A percentile compares a stretch with the other conserved stretches of the same genome.
Evolutionary conservation across 2,888 invertebrate species (phyloP).

Genomic region (Heliconius ethilla): DNA sequence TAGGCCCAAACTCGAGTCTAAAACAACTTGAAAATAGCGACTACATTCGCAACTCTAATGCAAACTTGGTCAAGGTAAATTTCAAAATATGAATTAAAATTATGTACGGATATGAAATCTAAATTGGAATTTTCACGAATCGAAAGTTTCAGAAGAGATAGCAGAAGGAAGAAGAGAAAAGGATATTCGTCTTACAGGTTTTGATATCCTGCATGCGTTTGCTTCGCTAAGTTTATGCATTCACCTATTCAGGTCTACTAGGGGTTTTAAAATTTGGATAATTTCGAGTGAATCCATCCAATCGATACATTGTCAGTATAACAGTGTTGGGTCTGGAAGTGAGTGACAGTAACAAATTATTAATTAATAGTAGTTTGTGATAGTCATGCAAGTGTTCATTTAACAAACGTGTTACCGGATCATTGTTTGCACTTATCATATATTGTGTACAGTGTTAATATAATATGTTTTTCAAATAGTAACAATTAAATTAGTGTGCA

Average conservation of each 20-base stretch:
- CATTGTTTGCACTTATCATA: constrained; percentile 44
- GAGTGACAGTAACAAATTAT: constrained; percentile 39
- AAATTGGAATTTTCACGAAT: constrained; percentile 80
- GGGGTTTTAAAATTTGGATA: constrained; percentile 36
- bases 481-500: constrained; percentile 34
- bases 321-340: constrained; percentile 37
- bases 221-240: constrained; percentile 64
- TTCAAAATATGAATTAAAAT: constrained; percentile 74
- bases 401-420: constrained; percentile 63
- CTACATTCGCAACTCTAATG: constrained; percentile 80
- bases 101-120: constrained; percentile 76
- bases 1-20: constrained; percentile 74
- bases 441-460: constrained; percentile 35
- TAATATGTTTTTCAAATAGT: constrained; percentile 36
- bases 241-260: constrained; percentile 58
- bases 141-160: constrained; percentile 64
- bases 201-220: constrained; percentile 70
- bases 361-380: constrained; percentile 57
- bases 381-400: constrained; percentile 73
- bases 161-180: constrained; percentile 52
- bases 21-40: constrained; percentile 77
- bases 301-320: constrained; percentile 36
- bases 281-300: constrained; percentile 32
- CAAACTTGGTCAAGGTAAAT: constrained; percentile 77
- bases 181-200: constrained; percentile 53